Base-by-base conservation (phyloP, 2,797 vertebrate genomes). In the Pangasius djambal region DNA sequence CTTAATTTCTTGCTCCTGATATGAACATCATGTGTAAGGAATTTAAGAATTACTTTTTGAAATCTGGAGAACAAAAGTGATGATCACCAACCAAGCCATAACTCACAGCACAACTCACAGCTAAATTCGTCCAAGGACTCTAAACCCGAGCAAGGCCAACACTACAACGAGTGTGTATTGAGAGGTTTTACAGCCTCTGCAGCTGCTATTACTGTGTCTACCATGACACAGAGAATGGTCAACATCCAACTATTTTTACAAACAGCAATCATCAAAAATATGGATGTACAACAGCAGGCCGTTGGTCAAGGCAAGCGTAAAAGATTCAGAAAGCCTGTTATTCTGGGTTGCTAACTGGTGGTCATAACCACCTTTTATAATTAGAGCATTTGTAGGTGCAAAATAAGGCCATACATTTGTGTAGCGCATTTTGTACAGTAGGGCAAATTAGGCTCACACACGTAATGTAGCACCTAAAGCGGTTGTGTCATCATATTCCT, bases 211-310 rank as follows among this genome's bases (percentile, higher is more conserved):
- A 82, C 44, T 81, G 74, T 70, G 61, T 87, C 74, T 78, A 34
- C 74, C 89, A 59, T 93, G 94, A 93, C 90, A 92, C 90, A 87
- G 81, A 89, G 87, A 92, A 91, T 89, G 89, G 40, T 86, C 90
- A 57, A 67, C 90, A 87, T 87, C 48, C 83, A 82, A 92, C 86
- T 89, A 89, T 92, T 93, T 92, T 92, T 93, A 85, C 93, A 94
- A 92, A 93, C 91, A 65, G 72, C 78, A 69, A 87, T 90, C 89
- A 86, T 86, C 81, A 90, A 89, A 20, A 59, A 79, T 78, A 59
- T 69, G 88, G 82, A 91, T 61, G 79, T 88, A 92, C 85, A 93
- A 92, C 92, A 63, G 44, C 5, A 69, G 44, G 63, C n/a, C 48
- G 25, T 55, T 70, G 65, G 48, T 85, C 65, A 85, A 85, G 65